A percentile compares a stretch with the other conserved stretches of the same genome.
phyloP scores from a whole-genome alignment of 2,888 invertebrate genomes.

The Prosapia bicincta region DNA sequence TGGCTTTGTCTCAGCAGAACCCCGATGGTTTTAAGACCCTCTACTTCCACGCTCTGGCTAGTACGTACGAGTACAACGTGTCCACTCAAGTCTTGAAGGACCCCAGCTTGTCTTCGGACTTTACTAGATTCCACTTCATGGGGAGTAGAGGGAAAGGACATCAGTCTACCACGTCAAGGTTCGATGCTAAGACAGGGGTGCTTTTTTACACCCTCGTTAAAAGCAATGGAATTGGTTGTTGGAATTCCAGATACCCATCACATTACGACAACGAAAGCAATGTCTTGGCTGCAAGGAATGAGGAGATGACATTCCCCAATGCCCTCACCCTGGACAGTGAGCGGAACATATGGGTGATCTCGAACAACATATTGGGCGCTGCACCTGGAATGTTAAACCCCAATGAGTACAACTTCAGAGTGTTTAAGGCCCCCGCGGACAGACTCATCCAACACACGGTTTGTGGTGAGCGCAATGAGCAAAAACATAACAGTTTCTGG shows the following conservation, averaged over 20 bases:
- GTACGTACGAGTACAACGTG: no score
- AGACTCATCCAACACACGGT: neutral
- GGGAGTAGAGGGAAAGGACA: slow-evolving; percentile 68
- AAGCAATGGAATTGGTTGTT: slow-evolving; percentile 72
- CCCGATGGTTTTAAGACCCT: slow-evolving; percentile 54
- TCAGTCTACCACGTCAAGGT: no score
- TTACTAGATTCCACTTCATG: slow-evolving; percentile 69
- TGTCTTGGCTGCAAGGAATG: neutral
- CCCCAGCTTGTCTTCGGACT: no score
- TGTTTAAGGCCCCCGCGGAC: neutral
- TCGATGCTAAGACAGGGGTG: slow-evolving; percentile 62
- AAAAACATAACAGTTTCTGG: no score
- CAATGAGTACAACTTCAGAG: neutral
- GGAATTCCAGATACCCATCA: slow-evolving; percentile 56
- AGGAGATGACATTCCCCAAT: neutral
- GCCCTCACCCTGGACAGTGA: neutral
- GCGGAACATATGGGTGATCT: neutral
- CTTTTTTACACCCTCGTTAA: slow-evolving; percentile 76
- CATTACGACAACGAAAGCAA: neutral
- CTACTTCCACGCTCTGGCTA: slow-evolving; percentile 78
- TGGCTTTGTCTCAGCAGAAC: slow-evolving; percentile 60
- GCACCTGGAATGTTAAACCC: neutral
- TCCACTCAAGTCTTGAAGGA: no score
- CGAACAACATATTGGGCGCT: neutral
- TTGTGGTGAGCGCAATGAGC: no score